Evolutionary conservation across 2,113 vertebrate genomes (phyloP), one percentile per base, ranked within the genome.

Genomic region (Vulpes ferrilata): DNA sequence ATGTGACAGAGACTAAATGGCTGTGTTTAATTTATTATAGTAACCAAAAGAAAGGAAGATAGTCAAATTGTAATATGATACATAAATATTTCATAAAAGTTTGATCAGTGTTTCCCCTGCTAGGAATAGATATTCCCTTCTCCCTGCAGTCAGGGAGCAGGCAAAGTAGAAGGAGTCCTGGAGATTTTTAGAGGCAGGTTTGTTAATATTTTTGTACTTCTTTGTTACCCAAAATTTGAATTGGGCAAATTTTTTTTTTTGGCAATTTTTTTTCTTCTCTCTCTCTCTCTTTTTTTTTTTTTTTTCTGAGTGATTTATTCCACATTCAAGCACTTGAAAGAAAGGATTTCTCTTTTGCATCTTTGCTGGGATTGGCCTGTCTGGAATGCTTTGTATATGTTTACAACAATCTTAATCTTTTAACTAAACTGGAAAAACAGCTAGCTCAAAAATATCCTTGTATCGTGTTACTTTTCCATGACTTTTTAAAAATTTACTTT

Each of bases 401-500:
- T 97, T 93, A 93, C 25, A 90, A 43, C 86, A 91, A 88, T 78
- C 55, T 64, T 87, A 85, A 43, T 85, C 22, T 88, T 92, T 97
- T 92, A 89, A 95, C 35, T 88, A 74, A 86, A 89, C 32, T 93
- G 13, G 76, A 94, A 90, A 96, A 94, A 90, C 5, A 96, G 35
- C 51, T 87, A 59, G 53, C 95, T 96, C 22, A 92, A 23, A 93
- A 83, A 71, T 93, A 79, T 51, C 48, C 22, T 94, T 81, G 10
- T 87, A 88, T 92, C 55, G 60, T 92, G 15, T 87, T 94, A 89
- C n/a, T 11, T 84, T 95, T 76, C 59, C 15, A 64, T 78, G 35
- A 80, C 23, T 87, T 96, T 93, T 62, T 19, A 60, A 89, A 78
- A 88, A 81, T 85, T 96, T 83, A 55, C 78, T 93, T 96, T 97